Conservation (phyloP, 1,140 invertebrate species). For the Pseudomyrmex sp. region DNA sequence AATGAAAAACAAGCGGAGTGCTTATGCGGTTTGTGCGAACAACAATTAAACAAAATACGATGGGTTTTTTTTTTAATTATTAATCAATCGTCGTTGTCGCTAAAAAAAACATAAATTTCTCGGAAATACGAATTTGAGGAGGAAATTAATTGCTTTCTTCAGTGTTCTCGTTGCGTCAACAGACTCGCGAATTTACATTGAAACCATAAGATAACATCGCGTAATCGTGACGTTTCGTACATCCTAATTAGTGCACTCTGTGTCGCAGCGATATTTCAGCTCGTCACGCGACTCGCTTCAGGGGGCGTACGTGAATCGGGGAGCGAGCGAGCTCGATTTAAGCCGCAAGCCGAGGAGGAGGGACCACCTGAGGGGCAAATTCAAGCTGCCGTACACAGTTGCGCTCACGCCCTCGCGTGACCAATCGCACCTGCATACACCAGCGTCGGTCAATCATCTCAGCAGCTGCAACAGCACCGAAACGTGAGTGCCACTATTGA, state of each 20-base stretch:
- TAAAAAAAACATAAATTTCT: background rate
- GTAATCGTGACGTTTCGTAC: slow-evolving; percentile 42
- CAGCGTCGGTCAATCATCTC: slow-evolving; percentile 88
- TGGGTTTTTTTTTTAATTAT: background rate
- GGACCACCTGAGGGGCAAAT: slow-evolving; percentile 87
- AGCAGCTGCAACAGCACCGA: slow-evolving; percentile 89
- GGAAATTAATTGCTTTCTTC: background rate
- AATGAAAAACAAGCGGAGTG: slow-evolving; percentile 19
- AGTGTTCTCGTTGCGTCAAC: background rate
- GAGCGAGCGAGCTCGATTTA: slow-evolving; percentile 91
- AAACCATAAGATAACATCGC: background rate
- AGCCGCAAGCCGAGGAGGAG: slow-evolving; percentile 88
- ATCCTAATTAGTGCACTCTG: slow-evolving; percentile 77
- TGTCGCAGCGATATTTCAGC: slow-evolving; percentile 87
- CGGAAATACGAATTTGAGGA: background rate
- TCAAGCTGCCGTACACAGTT: slow-evolving; percentile 88
- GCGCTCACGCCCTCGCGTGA: slow-evolving; percentile 87
- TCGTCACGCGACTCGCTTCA: slow-evolving; percentile 91
- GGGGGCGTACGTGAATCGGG: slow-evolving; percentile 89
- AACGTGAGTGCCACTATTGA: slow-evolving; percentile 83
- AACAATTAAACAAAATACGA: slow-evolving; percentile 16
- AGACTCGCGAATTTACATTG: background rate
- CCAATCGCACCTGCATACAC: slow-evolving; percentile 86
- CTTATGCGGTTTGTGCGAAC: background rate
- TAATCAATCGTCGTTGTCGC: slow-evolving; percentile 3